Evolutionary conservation across 64 coral and sea anemone species (phyloP).

Genomic region (Pachyseris speciosa): DNA sequence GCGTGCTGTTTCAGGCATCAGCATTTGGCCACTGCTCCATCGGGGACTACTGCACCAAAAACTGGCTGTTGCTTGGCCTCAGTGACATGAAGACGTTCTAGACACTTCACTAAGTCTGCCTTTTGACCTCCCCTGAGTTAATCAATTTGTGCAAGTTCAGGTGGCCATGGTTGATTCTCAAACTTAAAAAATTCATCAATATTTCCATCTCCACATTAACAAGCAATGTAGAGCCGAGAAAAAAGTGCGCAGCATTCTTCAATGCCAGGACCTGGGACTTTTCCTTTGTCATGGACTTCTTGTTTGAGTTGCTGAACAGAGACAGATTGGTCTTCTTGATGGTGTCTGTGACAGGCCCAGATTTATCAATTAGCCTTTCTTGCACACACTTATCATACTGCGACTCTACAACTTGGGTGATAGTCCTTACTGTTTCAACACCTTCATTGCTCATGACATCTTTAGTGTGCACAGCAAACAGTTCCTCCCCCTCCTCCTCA

Average conservation of each 20-base stretch:
- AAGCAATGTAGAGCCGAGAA: not conserved
- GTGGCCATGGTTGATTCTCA: slow-evolving; percentile 57
- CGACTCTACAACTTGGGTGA: not conserved
- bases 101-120: no score
- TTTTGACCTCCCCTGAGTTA: no score
- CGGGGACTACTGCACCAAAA: not conserved
- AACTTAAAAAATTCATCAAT: slow-evolving; percentile 5
- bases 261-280: not conserved
- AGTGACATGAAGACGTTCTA: not conserved
- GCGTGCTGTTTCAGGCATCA: not conserved
- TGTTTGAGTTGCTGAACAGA: not conserved
- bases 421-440: not conserved
- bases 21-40: slow-evolving; percentile 36
- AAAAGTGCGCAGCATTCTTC: not conserved
- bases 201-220: not conserved
- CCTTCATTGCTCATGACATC: not conserved
- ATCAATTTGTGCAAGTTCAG: not conserved
- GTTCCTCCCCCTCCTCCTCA: not conserved
- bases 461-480: not conserved
- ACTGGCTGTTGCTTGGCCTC: not conserved
- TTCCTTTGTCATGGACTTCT: not conserved
- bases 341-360: not conserved
- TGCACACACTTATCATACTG: not conserved
- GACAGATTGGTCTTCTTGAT: slow-evolving; percentile 9
- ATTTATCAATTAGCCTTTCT: not conserved